These are phyloP conservation scores for Parasteatoda tepidariorum DNA, from an alignment of 1,140 invertebrate species.

Conservation along the genomic window DNA sequence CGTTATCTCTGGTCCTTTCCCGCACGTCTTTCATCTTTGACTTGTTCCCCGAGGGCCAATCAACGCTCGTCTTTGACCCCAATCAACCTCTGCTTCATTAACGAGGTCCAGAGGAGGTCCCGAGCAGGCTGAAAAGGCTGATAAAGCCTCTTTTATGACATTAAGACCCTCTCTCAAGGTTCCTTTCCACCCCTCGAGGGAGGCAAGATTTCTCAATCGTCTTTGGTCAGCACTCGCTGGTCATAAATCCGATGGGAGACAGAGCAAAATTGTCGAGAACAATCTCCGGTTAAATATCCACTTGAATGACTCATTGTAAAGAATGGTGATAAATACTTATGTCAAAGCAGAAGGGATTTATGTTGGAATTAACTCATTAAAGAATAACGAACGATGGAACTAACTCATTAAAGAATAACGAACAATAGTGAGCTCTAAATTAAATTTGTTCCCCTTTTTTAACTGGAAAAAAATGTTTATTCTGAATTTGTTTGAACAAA, in stretches of 20 bases:
- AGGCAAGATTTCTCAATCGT: conserved; percentile 24
- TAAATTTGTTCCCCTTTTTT: no score
- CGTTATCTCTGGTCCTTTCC: conserved; percentile 13
- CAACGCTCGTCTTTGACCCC: conserved; percentile 53
- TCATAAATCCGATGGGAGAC: no score
- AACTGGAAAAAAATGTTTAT: no score
- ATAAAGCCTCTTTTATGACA: conserved; percentile 50
- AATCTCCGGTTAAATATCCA: no score
- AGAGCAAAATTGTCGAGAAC: not conserved
- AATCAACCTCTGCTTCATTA: conserved; percentile 49
- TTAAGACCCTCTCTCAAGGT: conserved; percentile 10
- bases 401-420: no score
- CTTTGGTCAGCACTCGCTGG: conserved; percentile 22
- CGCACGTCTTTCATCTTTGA: not conserved
- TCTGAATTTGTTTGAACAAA: no score
- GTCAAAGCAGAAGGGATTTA: no score
- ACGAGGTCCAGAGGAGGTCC: conserved; percentile 4
- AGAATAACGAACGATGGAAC: no score
- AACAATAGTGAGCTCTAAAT: no score
- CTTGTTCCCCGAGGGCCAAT: conserved; percentile 19
- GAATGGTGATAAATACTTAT: no score
- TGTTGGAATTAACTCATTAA: no score
- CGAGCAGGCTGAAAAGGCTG: conserved; percentile 39
- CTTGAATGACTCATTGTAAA: no score
- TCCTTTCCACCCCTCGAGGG: conserved; percentile 12